Percentiles rank a stretch among this genome's conserved stretches.
phyloP scores from a whole-genome alignment of 2,888 invertebrate genomes.

The Leptarthrus brevirostris region DNA sequence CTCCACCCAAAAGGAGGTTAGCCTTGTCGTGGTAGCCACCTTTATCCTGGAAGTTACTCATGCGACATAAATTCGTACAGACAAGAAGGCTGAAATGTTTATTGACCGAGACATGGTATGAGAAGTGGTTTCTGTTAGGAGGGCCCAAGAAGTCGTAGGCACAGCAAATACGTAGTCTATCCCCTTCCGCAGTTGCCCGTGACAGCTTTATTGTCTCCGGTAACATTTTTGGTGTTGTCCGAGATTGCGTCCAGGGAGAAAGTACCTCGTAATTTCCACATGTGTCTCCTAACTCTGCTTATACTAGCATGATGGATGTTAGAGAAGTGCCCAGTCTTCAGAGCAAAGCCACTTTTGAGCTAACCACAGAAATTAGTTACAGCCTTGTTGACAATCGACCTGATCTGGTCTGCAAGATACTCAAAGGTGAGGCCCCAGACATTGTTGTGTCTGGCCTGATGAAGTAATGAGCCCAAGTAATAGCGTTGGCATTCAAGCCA shows the following conservation, averaged over 20 bases:
- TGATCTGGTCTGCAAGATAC: slow-evolving; percentile 8
- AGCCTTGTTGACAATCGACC: slow-evolving; percentile 24
- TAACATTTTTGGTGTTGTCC: slow-evolving; percentile 40
- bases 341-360: not conserved
- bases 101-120: slow-evolving; percentile 39
- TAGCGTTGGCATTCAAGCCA: slow-evolving; percentile 22
- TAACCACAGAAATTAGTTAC: not conserved
- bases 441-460: slow-evolving; percentile 30
- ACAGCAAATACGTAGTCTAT: slow-evolving; percentile 26
- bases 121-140: slow-evolving; percentile 38
- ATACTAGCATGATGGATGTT: slow-evolving; percentile 13
- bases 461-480: slow-evolving; percentile 38
- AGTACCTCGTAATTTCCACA: slow-evolving; percentile 31
- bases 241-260: slow-evolving; percentile 23
- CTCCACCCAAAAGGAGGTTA: slow-evolving; percentile 4
- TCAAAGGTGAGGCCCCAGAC: slow-evolving; percentile 19
- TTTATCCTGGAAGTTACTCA: slow-evolving; percentile 41
- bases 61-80: slow-evolving; percentile 28
- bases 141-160: slow-evolving; percentile 35
- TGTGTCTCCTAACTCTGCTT: slow-evolving; percentile 23
- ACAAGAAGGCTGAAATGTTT: slow-evolving; percentile 39
- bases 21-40: not conserved
- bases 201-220: slow-evolving; percentile 43
- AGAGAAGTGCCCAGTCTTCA: slow-evolving; percentile 23
- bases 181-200: slow-evolving; percentile 3